Evolutionary conservation across 2,888 invertebrate species (phyloP).

Genomic region (Gnatocerus cornutus): DNA sequence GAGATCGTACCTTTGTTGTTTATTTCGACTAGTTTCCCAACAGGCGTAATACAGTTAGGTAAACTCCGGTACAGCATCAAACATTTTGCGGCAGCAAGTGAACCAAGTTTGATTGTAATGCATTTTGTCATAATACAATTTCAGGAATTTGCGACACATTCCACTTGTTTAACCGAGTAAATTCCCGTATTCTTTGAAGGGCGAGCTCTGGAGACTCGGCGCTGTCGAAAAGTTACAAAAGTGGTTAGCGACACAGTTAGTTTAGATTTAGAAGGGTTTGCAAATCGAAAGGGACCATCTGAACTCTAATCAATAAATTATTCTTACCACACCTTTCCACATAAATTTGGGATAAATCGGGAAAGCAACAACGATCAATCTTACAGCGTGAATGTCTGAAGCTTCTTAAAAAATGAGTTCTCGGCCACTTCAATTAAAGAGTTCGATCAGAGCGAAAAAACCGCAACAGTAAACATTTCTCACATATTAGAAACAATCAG

Average conservation of each 20-base stretch:
- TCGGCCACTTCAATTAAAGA: constrained; percentile 40
- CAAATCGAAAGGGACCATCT: constrained; percentile 24
- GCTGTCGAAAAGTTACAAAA: constrained; percentile 27
- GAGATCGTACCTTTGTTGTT: constrained; percentile 16
- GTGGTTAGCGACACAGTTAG: constrained; percentile 36
- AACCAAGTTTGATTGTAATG: constrained; percentile 24
- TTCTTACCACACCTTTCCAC: constrained; percentile 28
- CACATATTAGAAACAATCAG: constrained; percentile 37
- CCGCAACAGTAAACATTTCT: constrained; percentile 13
- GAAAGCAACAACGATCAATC: constrained; percentile 38
- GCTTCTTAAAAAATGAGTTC: constrained; percentile 41
- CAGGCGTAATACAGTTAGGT: constrained; percentile 12
- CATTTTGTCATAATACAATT: constrained; percentile 13
- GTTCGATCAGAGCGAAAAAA: constrained; percentile 27
- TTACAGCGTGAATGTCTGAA: constrained; percentile 5
- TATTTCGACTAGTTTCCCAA: constrained; percentile 20
- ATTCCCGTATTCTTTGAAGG: constrained; percentile 10
- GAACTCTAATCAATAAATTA: constrained; percentile 37
- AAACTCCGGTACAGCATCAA: constrained; percentile 8
- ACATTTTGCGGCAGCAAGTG: constrained; percentile 1
- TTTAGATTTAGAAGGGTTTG: constrained; percentile 25
- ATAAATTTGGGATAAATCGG: constrained; percentile 38
- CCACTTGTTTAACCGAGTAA: constrained; percentile 1
- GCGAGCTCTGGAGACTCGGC: neutral
- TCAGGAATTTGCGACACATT: constrained; percentile 12